These are phyloP conservation scores for Thamnophis sirtalis DNA, from an alignment of 2,113 vertebrate species.

Conservation along the genomic window DNA sequence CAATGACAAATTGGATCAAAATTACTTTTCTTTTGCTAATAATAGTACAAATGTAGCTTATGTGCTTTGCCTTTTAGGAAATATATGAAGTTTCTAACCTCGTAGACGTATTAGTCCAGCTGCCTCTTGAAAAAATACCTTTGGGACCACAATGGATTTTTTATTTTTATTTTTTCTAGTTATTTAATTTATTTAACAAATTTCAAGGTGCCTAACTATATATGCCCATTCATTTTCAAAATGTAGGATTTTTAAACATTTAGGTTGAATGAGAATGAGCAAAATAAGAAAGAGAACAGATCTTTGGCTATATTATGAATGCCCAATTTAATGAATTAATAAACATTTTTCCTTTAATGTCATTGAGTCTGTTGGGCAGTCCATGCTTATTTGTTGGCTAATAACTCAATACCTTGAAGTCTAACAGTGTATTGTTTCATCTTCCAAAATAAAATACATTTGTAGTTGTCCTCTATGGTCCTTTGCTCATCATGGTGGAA, in stretches of 20 bases:
- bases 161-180: neutral
- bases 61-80: no score
- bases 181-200: neutral
- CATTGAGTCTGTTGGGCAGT: neutral
- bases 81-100: no score
- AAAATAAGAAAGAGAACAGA: neutral
- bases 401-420: neutral
- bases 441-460: neutral
- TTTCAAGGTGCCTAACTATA: neutral
- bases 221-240: constrained; percentile 12
- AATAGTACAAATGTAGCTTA: no score
- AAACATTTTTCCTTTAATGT: neutral
- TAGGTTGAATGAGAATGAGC: neutral
- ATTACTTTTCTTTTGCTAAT: no score
- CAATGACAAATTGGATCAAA: no score
- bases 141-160: no score
- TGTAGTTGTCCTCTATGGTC: neutral
- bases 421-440: neutral
- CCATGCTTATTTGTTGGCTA: neutral
- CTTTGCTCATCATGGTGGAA: neutral
- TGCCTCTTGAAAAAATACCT: no score
- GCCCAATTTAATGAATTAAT: neutral
- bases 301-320: neutral
- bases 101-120: no score
- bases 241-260: neutral